Percentiles rank a stretch among this genome's conserved stretches.
Evolutionary conservation across 2,113 vertebrate genomes (phyloP).

Genomic region (Lepus europaeus): DNA sequence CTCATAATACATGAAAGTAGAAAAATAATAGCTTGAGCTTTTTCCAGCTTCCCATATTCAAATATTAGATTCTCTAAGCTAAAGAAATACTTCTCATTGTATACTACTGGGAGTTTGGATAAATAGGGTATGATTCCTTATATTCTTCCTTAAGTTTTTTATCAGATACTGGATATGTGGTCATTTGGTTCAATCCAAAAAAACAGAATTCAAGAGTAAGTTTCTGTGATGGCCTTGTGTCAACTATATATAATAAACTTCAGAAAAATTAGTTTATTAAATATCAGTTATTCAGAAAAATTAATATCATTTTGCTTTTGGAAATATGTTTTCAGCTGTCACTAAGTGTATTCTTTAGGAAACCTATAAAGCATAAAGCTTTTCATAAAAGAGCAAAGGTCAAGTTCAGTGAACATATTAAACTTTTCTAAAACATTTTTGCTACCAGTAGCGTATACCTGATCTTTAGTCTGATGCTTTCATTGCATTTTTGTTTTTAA

Average conservation of each 20-base stretch:
- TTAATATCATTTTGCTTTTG: neutral
- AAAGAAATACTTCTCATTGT: slow-evolving; percentile 15
- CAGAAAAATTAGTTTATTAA: neutral
- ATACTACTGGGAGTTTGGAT: neutral
- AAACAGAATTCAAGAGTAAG: neutral
- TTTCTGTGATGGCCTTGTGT: slow-evolving; percentile 15
- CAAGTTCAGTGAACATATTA: neutral
- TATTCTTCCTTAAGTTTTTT: slow-evolving; percentile 29
- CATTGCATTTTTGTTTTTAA: neutral
- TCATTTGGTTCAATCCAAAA: slow-evolving; percentile 35
- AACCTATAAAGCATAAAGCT: neutral
- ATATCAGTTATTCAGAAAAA: neutral
- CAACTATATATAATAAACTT: neutral
- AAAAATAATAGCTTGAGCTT: slow-evolving; percentile 30
- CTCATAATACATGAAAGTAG: neutral
- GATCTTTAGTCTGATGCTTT: neutral
- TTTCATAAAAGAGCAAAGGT: neutral
- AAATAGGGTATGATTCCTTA: neutral
- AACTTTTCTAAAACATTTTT: slow-evolving; percentile 23
- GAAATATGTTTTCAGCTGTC: slow-evolving; percentile 24
- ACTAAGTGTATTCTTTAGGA: neutral
- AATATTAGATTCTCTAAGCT: slow-evolving; percentile 2
- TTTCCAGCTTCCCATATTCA: neutral
- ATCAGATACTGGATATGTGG: neutral
- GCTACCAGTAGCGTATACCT: neutral